Evolutionary conservation across 2,888 invertebrate genomes (phyloP).

Genomic region (Poecilobothrus nobilitatus): DNA sequence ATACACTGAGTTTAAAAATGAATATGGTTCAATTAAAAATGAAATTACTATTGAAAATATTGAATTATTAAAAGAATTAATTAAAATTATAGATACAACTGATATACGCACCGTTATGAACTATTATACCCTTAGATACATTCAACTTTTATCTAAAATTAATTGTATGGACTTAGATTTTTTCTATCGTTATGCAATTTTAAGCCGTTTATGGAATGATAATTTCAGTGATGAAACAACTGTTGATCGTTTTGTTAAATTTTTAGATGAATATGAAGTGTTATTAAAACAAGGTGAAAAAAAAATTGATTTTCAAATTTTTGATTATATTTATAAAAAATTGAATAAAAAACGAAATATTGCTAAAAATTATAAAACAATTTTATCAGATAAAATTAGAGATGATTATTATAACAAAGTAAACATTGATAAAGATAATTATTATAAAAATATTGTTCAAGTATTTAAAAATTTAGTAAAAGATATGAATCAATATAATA

Average conservation of each 20-base stretch:
- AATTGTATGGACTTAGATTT: not conserved
- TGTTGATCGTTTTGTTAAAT: not conserved
- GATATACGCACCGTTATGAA: not conserved
- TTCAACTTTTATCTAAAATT: not conserved
- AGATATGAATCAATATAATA: not conserved
- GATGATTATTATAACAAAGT: not conserved
- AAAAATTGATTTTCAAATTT: not conserved
- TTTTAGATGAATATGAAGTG: not conserved
- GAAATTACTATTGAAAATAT: not conserved
- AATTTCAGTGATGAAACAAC: not conserved
- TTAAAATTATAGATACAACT: not conserved
- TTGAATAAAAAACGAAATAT: not conserved
- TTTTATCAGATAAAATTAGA: not conserved
- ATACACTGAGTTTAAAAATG: not conserved
- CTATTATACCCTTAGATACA: not conserved
- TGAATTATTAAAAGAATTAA: not conserved
- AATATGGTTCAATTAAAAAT: not conserved
- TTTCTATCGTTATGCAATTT: not conserved
- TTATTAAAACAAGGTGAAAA: not conserved
- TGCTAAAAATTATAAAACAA: not conserved
- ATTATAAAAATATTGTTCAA: not conserved
- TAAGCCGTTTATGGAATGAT: not conserved
- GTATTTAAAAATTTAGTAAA: not conserved
- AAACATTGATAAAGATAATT: not conserved
- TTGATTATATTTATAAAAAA: not conserved